These are phyloP conservation scores for Aphyosemion australe DNA, from an alignment of 2,113 vertebrate genomes.

Conservation along the genomic window DNA sequence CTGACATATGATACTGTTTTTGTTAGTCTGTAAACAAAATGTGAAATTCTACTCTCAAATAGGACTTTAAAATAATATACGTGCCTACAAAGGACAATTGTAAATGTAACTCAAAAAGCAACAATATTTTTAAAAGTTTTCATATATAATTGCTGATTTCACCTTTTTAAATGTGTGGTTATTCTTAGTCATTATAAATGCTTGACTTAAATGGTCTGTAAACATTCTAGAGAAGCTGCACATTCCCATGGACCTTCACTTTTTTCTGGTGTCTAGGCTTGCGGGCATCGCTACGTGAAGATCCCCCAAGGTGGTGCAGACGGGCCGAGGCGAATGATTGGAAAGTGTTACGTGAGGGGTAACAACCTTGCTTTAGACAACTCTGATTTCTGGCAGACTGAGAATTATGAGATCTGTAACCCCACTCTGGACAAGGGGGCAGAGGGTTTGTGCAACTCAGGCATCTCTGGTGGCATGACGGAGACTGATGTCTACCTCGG, in stretches of 20 bases:
- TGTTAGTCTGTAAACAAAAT: not conserved
- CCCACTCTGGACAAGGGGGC: constrained; percentile 75
- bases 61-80: not conserved
- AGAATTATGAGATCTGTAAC: constrained; percentile 88
- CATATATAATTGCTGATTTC: no score
- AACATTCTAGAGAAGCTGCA: no score
- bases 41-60: not conserved
- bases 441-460: constrained; percentile 93
- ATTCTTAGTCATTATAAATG: no score
- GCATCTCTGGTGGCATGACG: constrained; percentile 88
- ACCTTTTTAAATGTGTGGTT: no score
- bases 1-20: not conserved
- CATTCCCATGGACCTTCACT: not conserved
- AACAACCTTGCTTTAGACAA: constrained; percentile 83
- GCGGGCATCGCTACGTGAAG: constrained; percentile 90
- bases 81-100: not conserved
- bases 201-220: no score
- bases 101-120: not conserved
- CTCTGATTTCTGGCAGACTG: constrained; percentile 86
- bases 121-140: not conserved
- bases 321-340: constrained; percentile 86
- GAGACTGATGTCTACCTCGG: constrained; percentile 85
- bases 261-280: constrained; percentile 79
- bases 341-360: constrained; percentile 88
- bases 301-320: constrained; percentile 76